A percentile compares a stretch with the other conserved stretches of the same genome.
These are phyloP conservation scores for Hippocampus comes DNA, from an alignment of 2,113 vertebrate genomes.

Conservation along the genomic window DNA sequence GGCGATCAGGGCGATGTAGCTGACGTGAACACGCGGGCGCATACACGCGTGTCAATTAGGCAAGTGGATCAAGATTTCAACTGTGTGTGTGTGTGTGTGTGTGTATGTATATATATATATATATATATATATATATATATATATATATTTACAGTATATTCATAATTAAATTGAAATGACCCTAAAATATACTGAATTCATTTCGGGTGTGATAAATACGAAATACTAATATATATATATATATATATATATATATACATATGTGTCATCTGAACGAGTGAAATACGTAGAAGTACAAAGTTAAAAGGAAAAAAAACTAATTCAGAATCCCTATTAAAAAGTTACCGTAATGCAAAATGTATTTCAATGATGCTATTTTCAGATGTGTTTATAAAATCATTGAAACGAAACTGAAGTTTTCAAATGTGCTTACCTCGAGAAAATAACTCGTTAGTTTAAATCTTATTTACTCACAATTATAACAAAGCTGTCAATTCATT, in stretches of 20 bases:
- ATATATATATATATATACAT: too few relatives aligned
- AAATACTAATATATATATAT: too few relatives aligned
- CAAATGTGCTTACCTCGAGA: neutral
- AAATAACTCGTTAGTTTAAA: too few relatives aligned
- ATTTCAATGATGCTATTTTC: neutral
- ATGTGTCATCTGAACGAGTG: too few relatives aligned
- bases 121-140: neutral
- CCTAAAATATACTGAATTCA: neutral
- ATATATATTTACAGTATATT: too few relatives aligned
- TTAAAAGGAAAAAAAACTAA: too few relatives aligned
- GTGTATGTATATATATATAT: neutral
- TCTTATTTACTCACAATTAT: too few relatives aligned
- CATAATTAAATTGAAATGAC: neutral
- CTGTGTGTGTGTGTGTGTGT: too few relatives aligned
- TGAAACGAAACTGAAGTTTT: neutral
- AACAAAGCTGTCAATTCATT: too few relatives aligned
- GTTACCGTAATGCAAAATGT: neutral
- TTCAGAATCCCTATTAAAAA: too few relatives aligned
- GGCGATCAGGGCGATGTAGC: slow-evolving; percentile 96
- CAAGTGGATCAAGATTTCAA: neutral
- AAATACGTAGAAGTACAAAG: too few relatives aligned
- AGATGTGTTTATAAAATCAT: neutral
- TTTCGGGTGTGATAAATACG: neutral
- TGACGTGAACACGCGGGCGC: slow-evolving; percentile 61
- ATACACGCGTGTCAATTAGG: neutral